Base-by-base conservation (phyloP, 1,140 invertebrate genomes). In the Pseudobourletiella spinata region DNA sequence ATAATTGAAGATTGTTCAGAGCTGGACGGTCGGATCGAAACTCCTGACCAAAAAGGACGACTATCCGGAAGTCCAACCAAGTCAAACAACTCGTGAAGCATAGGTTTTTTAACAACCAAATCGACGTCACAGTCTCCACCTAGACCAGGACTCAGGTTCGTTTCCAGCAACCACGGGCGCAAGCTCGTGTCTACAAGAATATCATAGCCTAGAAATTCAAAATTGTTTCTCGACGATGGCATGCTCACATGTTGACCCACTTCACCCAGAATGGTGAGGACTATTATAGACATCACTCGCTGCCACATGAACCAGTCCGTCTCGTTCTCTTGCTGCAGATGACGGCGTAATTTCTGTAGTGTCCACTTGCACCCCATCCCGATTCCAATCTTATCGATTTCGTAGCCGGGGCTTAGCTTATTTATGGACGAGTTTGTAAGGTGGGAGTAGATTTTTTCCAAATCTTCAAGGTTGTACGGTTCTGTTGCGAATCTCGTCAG, bases 161-260 rank as follows among this genome's bases (percentile, higher is more conserved):
- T 88, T 78, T 95, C 91, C 1, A 95, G 79, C 3, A 95, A 76
- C 90, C 90, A 95, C 0, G 91, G 91, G 57, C 88, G 88, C 24
- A 94, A 73, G 57, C 83, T 80, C 55, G 85, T 83, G 71, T 95
- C 91, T 48, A 94, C 86, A 15, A 95, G 80, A 28, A 95, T 86
- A 70, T 95, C 91, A 68, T 94, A 94, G 22, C 91, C 91, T 71
- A 92, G 93, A 72, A 93, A 88, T 72, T 94, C 90, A 73, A 93
- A 94, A 72, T 89, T 92, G 76, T 94, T 88, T 1, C 77, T 51
- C 20, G 32, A 2, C 18, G 57, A 54, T 11, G 3, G 52, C 8
- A 35, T 30, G 14, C n/a, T n/a, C 11, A 20, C 6, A 15, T 55
- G 52, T 35, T 55, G 6, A 22, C 18, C 46, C 20, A 54, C 57